Evolutionary conservation across 2,888 invertebrate genomes (phyloP).

Genomic region (Tanypteryx hageni): DNA sequence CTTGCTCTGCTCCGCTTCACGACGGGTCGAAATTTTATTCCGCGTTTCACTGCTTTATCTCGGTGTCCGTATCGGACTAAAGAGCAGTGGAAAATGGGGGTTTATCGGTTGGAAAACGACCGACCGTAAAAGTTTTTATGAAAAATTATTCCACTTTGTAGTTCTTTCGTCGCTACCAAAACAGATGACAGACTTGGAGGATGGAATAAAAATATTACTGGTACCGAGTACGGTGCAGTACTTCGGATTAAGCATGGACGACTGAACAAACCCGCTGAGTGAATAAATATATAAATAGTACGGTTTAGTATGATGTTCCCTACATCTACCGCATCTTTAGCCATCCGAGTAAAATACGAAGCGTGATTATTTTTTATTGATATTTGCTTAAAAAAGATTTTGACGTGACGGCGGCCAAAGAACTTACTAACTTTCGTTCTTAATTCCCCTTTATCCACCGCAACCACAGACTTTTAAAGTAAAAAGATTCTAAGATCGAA

Average conservation of each 20-base stretch:
- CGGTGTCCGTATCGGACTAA: background rate
- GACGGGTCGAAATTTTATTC: background rate
- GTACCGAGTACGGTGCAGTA: background rate
- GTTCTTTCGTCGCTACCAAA: background rate
- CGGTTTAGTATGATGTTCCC: too few relatives aligned
- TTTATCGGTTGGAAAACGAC: conserved; percentile 15
- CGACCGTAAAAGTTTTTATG: background rate
- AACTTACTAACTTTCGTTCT: too few relatives aligned
- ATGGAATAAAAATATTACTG: background rate
- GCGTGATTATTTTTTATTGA: background rate
- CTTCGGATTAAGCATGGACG: background rate
- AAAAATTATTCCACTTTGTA: conserved; percentile 36
- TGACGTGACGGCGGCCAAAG: too few relatives aligned
- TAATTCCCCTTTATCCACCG: too few relatives aligned
- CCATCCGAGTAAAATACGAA: background rate
- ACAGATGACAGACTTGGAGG: background rate
- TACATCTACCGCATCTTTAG: too few relatives aligned
- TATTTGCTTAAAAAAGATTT: background rate
- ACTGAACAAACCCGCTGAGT: background rate
- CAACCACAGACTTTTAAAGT: too few relatives aligned
- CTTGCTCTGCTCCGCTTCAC: background rate
- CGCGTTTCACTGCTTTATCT: background rate
- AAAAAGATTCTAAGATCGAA: too few relatives aligned
- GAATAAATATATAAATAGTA: background rate
- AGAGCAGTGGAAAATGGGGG: background rate